These are phyloP conservation scores for Accipiter virgatus DNA, from an alignment of 2,113 vertebrate species.

Conservation along the genomic window DNA sequence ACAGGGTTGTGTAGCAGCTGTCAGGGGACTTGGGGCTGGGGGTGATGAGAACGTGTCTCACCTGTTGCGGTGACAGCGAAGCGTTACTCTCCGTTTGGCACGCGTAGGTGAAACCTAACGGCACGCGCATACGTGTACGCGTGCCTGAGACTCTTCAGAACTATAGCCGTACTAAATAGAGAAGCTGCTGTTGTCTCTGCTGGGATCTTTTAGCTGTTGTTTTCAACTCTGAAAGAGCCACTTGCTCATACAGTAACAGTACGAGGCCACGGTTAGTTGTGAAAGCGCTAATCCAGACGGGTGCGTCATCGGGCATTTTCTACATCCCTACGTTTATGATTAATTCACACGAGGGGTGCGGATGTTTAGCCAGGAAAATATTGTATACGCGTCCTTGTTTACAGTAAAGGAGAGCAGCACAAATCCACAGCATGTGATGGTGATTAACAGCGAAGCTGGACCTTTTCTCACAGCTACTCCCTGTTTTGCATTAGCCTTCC, in stretches of 20 bases:
- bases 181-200: neutral
- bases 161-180: no score
- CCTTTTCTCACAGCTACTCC: neutral
- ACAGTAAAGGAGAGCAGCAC: neutral
- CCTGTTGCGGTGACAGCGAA: neutral
- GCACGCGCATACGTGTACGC: accelerated
- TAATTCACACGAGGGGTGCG: neutral
- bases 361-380: neutral
- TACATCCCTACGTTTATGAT: neutral
- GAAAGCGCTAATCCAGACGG: accelerated
- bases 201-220: neutral
- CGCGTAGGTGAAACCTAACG: neutral
- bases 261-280: neutral
- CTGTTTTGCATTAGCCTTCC: neutral
- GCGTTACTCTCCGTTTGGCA: neutral
- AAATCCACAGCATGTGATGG: neutral
- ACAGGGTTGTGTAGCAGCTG: neutral
- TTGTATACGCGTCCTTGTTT: no score
- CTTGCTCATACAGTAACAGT: neutral
- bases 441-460: neutral
- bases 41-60: neutral
- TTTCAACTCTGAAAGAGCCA: neutral
- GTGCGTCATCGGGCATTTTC: neutral
- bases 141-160: neutral
- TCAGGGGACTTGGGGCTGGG: neutral